Conservation (phyloP, 2,797 vertebrate species). For the Mionectes olivaceus region DNA sequence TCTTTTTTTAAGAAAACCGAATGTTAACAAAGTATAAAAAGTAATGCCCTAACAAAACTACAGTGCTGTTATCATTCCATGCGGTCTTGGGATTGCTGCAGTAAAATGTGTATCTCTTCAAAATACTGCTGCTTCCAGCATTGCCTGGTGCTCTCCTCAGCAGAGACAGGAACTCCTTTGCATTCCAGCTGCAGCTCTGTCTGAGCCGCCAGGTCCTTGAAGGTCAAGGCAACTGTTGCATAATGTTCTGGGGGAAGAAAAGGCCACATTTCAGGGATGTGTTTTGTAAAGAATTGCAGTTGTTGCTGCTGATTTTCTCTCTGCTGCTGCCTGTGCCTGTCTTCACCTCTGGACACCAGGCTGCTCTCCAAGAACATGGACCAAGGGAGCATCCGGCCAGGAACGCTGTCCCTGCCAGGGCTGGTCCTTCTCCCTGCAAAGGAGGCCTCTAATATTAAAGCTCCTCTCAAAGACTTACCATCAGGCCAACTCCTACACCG, state of each 20-base stretch:
- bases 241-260: constrained; percentile 70
- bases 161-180: constrained; percentile 67
- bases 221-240: constrained; percentile 70
- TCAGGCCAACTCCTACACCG: constrained; percentile 73
- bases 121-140: constrained; percentile 77
- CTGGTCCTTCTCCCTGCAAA: neutral
- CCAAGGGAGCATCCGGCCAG: no score
- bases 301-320: neutral
- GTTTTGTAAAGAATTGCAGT: neutral
- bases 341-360: neutral
- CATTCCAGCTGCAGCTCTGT: constrained; percentile 71
- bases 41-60: constrained; percentile 63
- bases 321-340: neutral
- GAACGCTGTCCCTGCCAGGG: neutral
- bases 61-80: constrained; percentile 15
- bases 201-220: constrained; percentile 53
- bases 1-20: constrained; percentile 20
- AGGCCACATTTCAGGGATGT: neutral
- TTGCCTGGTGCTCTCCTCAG: constrained; percentile 65
- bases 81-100: constrained; percentile 41
- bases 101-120: constrained; percentile 73
- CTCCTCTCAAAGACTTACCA: constrained; percentile 29
- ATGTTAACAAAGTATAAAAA: constrained; percentile 65
- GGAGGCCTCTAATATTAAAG: accelerated
- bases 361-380: accelerated